Percentiles rank a stretch among this genome's conserved stretches.
These are phyloP conservation scores for Pica pica DNA, from an alignment of 2,113 vertebrate genomes.

Conservation along the genomic window DNA sequence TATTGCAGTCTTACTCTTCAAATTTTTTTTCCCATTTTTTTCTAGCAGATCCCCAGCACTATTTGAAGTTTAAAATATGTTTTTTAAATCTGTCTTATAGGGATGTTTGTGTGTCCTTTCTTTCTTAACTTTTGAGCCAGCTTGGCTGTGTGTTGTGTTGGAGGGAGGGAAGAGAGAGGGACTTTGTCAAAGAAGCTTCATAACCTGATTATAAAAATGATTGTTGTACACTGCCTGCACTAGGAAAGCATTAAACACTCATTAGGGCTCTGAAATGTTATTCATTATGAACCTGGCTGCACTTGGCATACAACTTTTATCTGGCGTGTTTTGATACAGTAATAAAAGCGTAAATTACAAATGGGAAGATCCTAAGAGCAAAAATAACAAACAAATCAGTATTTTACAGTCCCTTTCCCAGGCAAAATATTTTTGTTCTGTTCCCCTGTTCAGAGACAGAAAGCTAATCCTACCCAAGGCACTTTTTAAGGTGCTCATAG, in stretches of 20 bases:
- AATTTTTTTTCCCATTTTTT: not conserved
- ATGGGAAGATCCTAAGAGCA: not conserved
- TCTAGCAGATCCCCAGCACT: not conserved
- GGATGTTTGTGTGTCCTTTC: not conserved
- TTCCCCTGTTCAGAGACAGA: not conserved
- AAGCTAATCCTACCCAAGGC: not conserved
- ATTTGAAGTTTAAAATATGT: not conserved
- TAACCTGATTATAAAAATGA: not conserved
- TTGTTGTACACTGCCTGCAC: constrained; percentile 50
- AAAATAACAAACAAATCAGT: not conserved
- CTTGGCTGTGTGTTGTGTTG: not conserved
- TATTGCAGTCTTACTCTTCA: not conserved
- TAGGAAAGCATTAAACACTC: constrained; percentile 47
- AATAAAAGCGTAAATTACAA: not conserved
- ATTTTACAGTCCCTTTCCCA: not conserved
- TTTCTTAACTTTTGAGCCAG: not conserved
- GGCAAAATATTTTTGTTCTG: not conserved
- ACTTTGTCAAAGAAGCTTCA: not conserved
- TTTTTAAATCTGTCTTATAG: not conserved
- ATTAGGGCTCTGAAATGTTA: constrained; percentile 63
- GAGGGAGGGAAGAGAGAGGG: not conserved
- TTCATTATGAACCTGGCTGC: constrained; percentile 22
- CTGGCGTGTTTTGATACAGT: not conserved
- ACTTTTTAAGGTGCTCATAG: not conserved
- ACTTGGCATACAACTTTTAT: not conserved